Evolutionary conservation across 2,888 invertebrate species (phyloP).

Genomic region (Lottia gigantea): DNA sequence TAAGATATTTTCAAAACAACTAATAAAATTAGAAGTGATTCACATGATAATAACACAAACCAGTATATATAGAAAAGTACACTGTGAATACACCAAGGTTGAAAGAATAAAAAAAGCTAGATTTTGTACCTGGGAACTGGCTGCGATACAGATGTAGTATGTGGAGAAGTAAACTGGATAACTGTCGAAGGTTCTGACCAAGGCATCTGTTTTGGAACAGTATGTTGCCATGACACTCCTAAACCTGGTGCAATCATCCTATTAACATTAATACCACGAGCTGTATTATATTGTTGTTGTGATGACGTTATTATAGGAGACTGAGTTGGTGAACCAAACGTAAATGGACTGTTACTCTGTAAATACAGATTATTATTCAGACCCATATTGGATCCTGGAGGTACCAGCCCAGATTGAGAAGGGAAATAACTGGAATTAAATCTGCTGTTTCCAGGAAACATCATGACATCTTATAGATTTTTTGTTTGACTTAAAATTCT

Average conservation of each 20-base stretch:
- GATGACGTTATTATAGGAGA: not conserved
- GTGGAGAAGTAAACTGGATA: conserved; percentile 15
- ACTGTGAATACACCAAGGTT: too few species aligned
- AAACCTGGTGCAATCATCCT: conserved; percentile 33
- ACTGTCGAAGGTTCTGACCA: conserved; percentile 25
- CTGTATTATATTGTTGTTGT: not conserved
- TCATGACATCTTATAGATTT: too few species aligned
- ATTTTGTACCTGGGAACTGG: not conserved
- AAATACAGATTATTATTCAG: too few species aligned
- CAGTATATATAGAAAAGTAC: too few species aligned
- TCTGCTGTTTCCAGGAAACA: too few species aligned
- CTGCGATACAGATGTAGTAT: conserved; percentile 14
- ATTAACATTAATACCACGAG: conserved; percentile 16
- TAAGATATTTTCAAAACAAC: too few species aligned
- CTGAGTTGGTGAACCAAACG: not conserved
- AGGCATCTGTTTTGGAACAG: conserved; percentile 41
- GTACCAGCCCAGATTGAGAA: too few species aligned
- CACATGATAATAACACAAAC: too few species aligned
- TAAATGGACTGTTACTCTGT: not conserved
- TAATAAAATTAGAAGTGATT: too few species aligned
- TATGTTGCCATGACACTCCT: conserved; percentile 43
- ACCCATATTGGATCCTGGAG: too few species aligned
- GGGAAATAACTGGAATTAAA: too few species aligned
- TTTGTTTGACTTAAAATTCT: too few species aligned
- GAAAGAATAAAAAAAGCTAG: not conserved